Base-by-base conservation (phyloP, 2,888 invertebrate species). In the Torymus auratus region DNA sequence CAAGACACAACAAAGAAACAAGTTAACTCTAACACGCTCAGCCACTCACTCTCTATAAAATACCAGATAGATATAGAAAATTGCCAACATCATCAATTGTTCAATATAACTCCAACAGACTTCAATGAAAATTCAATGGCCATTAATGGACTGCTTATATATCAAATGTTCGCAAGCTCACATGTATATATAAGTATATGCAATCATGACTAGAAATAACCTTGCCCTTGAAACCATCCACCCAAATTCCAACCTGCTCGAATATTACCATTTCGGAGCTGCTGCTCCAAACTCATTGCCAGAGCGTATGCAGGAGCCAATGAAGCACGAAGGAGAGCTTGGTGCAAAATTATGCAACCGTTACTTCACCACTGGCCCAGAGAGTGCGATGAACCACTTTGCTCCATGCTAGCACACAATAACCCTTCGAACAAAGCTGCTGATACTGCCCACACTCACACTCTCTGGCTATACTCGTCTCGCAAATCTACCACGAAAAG, bases 291-390 rank as follows among this genome's bases (percentile, higher is more conserved):
- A 76, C 56, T 41, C 41, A 41, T 41, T 41, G 5, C 41, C 7
- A 41, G 7, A 41, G 1, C 41, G 41, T 7, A 41, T n/a, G n/a
- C 41, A 41, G 56, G 41, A 79, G 50, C 64, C 53, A 73, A 52
- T 60, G 17, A 73, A 80, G 69, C n/a, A 50, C 64, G 17, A 73
- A 73, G 73, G 13, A 23, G 58, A 69, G 77, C 71, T 10, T 68
- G 69, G 69, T 79, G 65, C 73, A 80, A 77, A 81, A 68, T 82
- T 82, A 82, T 65, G 80, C 69, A 75, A 75, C 60, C 53, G 65
- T 75, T 69, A 69, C 69, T 41, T 53, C 28, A 61, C 67, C 23
- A 62, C n/a, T 14, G n/a, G 41, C 15, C 17, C 28, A n/a, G 17
- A 62, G 55, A 12, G 76, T 62, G 61, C 75, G 53, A 67, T 53